Evolutionary conservation across 2,888 invertebrate species (phyloP), one percentile per base, ranked within the genome.

Genomic region (Campoplex nolae): DNA sequence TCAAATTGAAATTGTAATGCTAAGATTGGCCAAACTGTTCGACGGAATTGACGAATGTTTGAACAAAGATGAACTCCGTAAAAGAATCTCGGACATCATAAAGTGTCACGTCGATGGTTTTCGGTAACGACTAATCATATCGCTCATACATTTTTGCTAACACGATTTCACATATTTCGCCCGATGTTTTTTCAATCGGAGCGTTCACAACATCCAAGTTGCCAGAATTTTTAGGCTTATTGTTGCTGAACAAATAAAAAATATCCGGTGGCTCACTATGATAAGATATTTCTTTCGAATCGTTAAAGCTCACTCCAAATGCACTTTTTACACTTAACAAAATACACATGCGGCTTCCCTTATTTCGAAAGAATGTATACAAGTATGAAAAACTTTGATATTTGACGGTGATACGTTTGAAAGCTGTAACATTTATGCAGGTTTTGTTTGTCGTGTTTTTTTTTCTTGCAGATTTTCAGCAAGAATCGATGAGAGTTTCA

Each of bases 401-500:
- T 48, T 51, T 2, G 23, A 23, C 23, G 9, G 11, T 11, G 38
- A 23, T n/a, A 8, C n/a, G 1, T 16, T 35, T 38, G 3, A 51
- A 65, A 62, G 28, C 9, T 62, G 42, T 16, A 4, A 48, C 18
- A 65, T 28, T 48, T 23, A 32, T 54, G 23, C 38, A 38, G 51
- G 6, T 65, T 78, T 23, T 48, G 70, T 42, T 42, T 9, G 42
- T 42, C 38, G 38, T 70, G 38, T 23, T 75, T 11, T 16, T 38
- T 73, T n/a, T 23, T 23, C 7, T 13, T 13, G 0, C 23, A 85
- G 84, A 81, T 71, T 85, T n/a, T 56, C 80, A 32, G 65, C 84
- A 23, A 80, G 6, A 54, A 90, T 93, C 6, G 92, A 93, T 71
- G 80, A 87, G 1, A 88, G 91, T 71, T 84, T 93, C n/a, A 90